Evolutionary conservation across 2,888 invertebrate genomes (phyloP), one percentile per base, ranked within the genome.

Genomic region (Synergus laeviventris): DNA sequence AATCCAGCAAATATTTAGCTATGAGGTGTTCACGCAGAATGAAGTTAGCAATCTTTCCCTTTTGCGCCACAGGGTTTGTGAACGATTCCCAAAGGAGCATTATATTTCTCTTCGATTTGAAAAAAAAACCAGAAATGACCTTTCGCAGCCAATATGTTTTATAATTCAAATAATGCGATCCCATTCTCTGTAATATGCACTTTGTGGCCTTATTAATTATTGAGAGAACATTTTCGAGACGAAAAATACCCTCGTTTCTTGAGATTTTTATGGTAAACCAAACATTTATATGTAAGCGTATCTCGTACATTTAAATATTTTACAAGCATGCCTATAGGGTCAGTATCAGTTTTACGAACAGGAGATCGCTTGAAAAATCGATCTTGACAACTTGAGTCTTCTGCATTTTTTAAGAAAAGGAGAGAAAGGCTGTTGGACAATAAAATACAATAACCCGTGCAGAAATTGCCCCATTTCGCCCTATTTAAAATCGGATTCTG

Each of bases 91-190:
- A 49, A n/a, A 31, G 70, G 70, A 70, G 18, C 31, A n/a, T 70
- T 70, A 70, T 49, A 70, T 70, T 70, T 70, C n/a, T 36, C 45
- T 54, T 70, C 31, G 70, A 45, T 36, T 70, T n/a, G 49, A 49
- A 49, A 66, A 45, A 70, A 70, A 70, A 42, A 12, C 49, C 36
- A 54, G 70, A 70, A 70, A 54, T 70, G 49, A 31, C 49, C n/a
- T 70, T 49, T 70, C 31, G n/a, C n/a, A 70, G n/a, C 31, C 49
- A 70, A 70, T 49, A 31, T 49, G 70, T 31, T 70, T 31, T 70
- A 70, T 70, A 49, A 70, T 70, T 70, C 70, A 70, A 70, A 36
- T 70, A 70, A 49, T 70, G 49, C n/a, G 49, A 70, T 31, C 49
- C 24, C 70, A 49, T 70, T 70, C n/a, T 31, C n/a, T 5, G 45